These are phyloP conservation scores for Mya arenaria DNA, from an alignment of 1,140 invertebrate species.

Conservation along the genomic window DNA sequence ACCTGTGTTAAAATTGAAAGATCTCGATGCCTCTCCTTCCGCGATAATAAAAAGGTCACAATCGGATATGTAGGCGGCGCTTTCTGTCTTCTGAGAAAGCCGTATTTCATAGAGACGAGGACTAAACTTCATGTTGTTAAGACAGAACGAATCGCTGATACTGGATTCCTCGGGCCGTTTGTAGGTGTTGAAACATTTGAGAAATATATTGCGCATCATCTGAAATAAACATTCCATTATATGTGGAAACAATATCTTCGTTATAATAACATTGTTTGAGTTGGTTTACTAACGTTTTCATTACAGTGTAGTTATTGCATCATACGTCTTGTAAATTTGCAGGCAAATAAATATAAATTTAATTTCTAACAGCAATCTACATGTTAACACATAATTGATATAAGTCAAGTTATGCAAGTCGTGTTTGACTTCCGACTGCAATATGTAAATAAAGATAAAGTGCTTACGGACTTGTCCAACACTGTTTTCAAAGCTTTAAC, in stretches of 20 bases:
- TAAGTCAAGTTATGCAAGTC: too few species aligned
- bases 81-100: slow-evolving; percentile 73
- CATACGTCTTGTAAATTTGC: too few species aligned
- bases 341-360: too few species aligned
- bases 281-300: too few species aligned
- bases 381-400: too few species aligned
- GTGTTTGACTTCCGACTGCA: too few species aligned
- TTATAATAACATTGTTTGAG: too few species aligned
- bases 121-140: slow-evolving; percentile 64
- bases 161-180: slow-evolving; percentile 67
- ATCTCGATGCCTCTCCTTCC: slow-evolving; percentile 76
- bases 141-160: slow-evolving; percentile 34
- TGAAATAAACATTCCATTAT: too few species aligned
- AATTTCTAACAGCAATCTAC: too few species aligned
- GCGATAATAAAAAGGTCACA: slow-evolving; percentile 74
- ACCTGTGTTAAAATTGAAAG: slow-evolving; percentile 78
- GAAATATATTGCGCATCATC: slow-evolving; percentile 80
- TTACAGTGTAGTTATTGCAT: too few species aligned
- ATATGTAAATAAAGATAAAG: too few species aligned
- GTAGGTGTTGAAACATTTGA: slow-evolving; percentile 79
- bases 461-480: slow-evolving; percentile 78
- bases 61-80: slow-evolving; percentile 74
- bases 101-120: slow-evolving; percentile 78
- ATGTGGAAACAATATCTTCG: too few species aligned
- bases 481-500: slow-evolving; percentile 75